These are phyloP conservation scores for Lagorchestes hirsutus DNA, from an alignment of 2,797 vertebrate genomes.

Conservation along the genomic window DNA sequence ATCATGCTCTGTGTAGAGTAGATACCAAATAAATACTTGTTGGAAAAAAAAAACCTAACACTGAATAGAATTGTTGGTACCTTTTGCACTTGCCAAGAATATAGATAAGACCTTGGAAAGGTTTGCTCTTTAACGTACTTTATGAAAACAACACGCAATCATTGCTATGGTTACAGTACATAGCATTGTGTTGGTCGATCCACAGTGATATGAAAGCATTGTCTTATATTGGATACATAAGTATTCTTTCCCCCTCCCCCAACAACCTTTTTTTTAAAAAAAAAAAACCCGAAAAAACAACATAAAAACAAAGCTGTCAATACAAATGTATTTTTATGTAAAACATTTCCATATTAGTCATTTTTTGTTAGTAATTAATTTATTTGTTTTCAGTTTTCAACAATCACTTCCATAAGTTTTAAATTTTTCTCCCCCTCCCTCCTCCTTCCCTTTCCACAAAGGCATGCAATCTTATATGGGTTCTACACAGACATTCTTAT, in stretches of 20 bases:
- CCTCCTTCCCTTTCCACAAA: too few relatives aligned
- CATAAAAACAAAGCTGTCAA: background rate
- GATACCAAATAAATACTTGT: background rate
- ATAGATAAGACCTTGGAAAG: conserved; percentile 35
- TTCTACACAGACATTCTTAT: too few relatives aligned
- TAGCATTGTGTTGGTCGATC: conserved; percentile 66
- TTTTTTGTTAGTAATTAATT: background rate
- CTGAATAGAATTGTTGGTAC: conserved; percentile 54
- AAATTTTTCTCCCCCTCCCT: too few relatives aligned
- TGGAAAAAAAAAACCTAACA: background rate
- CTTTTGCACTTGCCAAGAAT: conserved; percentile 56
- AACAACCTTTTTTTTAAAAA: background rate
- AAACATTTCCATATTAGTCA: background rate
- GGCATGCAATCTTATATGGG: too few relatives aligned
- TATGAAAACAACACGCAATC: conserved; percentile 66
- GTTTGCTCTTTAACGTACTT: conserved; percentile 48
- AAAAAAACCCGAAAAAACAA: background rate
- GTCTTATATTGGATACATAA: background rate
- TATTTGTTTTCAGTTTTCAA: too few relatives aligned
- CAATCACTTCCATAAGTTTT: too few relatives aligned
- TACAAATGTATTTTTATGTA: background rate
- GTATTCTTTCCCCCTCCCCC: conserved; percentile 11
- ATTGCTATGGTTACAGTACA: conserved; percentile 76
- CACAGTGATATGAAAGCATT: background rate
- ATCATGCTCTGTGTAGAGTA: background rate